phyloP scores from a whole-genome alignment of 2,888 invertebrate genomes.

The Tetranychus truncatus region DNA sequence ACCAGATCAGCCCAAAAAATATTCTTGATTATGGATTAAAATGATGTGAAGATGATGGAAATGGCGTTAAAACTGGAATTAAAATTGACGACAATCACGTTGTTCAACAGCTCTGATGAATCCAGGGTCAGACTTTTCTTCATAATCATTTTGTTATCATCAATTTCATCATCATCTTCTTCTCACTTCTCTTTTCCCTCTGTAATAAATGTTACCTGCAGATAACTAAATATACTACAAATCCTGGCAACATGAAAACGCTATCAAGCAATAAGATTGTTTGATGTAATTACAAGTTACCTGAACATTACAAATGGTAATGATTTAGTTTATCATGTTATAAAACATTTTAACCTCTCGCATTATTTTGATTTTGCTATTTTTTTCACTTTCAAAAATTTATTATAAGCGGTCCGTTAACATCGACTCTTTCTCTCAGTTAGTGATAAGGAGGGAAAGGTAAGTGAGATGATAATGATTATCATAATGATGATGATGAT shows the following conservation, averaged over 20 bases:
- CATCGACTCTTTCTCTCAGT: background rate
- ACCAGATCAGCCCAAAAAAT: background rate
- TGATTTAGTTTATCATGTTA: background rate
- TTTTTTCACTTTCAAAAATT: background rate
- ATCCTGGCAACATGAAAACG: background rate
- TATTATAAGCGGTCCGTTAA: background rate
- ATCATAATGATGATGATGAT: background rate
- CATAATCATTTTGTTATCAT: background rate
- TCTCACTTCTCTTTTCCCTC: background rate
- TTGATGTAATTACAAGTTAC: background rate
- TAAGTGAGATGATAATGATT: background rate
- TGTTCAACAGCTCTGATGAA: background rate
- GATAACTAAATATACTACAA: background rate
- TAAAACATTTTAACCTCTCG: background rate
- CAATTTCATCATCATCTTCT: background rate
- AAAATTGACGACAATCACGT: background rate
- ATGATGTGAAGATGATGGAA: background rate
- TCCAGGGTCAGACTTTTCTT: no score
- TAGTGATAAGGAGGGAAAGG: background rate
- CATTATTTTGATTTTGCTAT: background rate
- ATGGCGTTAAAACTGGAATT: background rate
- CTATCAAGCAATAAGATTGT: slow-evolving; percentile 1
- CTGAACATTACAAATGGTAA: background rate
- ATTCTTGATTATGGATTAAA: background rate
- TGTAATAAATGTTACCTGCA: background rate